These are phyloP conservation scores for Tachyglossus aculeatus DNA, from an alignment of 2,797 vertebrate species.

Conservation along the genomic window DNA sequence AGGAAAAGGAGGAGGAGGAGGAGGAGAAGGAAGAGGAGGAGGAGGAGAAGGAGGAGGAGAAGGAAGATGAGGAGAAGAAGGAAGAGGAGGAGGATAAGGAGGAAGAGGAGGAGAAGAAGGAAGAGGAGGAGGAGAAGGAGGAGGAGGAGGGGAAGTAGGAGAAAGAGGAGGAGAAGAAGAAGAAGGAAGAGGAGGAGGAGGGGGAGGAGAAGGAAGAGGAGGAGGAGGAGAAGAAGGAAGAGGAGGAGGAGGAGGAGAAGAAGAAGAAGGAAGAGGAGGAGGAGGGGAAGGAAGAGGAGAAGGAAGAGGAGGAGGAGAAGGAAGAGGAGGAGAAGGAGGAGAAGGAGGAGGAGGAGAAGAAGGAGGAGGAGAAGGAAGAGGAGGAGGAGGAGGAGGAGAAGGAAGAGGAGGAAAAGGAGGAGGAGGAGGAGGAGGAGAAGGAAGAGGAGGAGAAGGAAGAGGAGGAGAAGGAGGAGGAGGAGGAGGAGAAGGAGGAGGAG, in stretches of 20 bases:
- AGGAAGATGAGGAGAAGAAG: neutral
- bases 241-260: too few relatives aligned
- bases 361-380: neutral
- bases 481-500: conserved; percentile 4
- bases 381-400: neutral
- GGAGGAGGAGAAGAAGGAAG: neutral
- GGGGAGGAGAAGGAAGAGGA: too few relatives aligned
- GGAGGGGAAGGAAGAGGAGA: too few relatives aligned
- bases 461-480: neutral
- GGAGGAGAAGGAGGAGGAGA: fast-evolving
- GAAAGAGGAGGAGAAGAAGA: too few relatives aligned
- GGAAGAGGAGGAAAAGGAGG: too few relatives aligned
- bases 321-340: too few relatives aligned
- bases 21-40: too few relatives aligned
- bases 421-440: neutral
- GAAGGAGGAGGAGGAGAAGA: too few relatives aligned
- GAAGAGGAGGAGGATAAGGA: neutral
- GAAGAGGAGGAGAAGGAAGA: neutral
- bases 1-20: neutral
- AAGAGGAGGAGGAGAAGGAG: neutral
- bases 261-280: too few relatives aligned
- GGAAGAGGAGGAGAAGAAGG: neutral
- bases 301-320: too few relatives aligned
- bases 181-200: too few relatives aligned
- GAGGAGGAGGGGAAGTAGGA: neutral